A percentile compares a stretch with the other conserved stretches of the same genome.
phyloP scores from a whole-genome alignment of 2,797 vertebrate genomes.

The Phrynocephalus forsythii region DNA sequence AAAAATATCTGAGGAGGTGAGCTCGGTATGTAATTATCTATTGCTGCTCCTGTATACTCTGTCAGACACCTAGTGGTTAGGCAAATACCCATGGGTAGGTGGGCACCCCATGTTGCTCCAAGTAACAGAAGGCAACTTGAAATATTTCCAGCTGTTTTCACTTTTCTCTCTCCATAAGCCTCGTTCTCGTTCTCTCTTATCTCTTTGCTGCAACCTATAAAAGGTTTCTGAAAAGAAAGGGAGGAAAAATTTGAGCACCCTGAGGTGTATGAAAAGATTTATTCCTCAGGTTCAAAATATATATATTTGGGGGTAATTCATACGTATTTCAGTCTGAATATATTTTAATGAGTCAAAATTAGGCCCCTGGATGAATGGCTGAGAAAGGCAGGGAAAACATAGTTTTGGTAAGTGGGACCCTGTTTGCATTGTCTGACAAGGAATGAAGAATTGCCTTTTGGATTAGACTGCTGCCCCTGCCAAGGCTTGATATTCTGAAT shows the following conservation, averaged over 20 bases:
- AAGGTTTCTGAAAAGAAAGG: conserved; percentile 24
- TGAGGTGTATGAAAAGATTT: background rate
- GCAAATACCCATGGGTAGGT: background rate
- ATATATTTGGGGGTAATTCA: conserved; percentile 15
- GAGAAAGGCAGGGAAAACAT: conserved; percentile 31
- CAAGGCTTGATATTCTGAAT: too few relatives aligned
- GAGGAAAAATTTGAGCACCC: conserved; percentile 12
- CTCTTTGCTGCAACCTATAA: conserved; percentile 5
- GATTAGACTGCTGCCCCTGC: conserved; percentile 28
- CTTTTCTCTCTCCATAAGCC: conserved; percentile 23
- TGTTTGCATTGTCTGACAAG: conserved; percentile 22
- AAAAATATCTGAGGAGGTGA: conserved; percentile 17
- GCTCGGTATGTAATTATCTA: background rate
- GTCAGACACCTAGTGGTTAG: conserved; percentile 6
- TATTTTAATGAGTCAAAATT: conserved; percentile 24
- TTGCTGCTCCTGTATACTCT: background rate
- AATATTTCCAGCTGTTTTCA: conserved; percentile 33
- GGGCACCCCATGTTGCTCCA: background rate
- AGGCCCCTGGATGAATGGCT: conserved; percentile 29
- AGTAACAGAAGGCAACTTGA: conserved; percentile 29
- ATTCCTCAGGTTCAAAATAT: conserved; percentile 1
- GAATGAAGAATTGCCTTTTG: conserved; percentile 15
- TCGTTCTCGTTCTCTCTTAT: background rate
- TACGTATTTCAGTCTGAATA: conserved; percentile 20
- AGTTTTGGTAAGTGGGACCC: conserved; percentile 22